Percentiles rank a stretch among this genome's conserved stretches.
phyloP scores from a whole-genome alignment of 2,888 invertebrate species.

The Dichetophora obliterata region DNA sequence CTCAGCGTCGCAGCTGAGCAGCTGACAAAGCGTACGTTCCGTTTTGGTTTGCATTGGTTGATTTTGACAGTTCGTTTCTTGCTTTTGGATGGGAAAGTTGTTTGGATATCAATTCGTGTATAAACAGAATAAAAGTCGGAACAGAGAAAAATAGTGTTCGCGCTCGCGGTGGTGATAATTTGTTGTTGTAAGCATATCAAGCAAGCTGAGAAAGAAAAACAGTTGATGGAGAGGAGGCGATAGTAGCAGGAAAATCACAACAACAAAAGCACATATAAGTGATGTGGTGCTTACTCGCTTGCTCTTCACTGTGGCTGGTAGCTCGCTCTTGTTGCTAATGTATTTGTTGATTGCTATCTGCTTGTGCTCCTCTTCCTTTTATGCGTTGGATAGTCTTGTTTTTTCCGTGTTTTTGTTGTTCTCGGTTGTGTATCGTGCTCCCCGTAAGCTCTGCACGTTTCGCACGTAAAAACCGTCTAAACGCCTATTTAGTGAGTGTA shows the following conservation, averaged over 20 bases:
- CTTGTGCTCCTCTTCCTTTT: conserved; percentile 33
- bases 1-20: conserved; percentile 1
- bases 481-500: conserved; percentile 42
- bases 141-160: conserved; percentile 48
- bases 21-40: conserved; percentile 1
- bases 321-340: conserved; percentile 27
- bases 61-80: conserved; percentile 63
- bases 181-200: conserved; percentile 52
- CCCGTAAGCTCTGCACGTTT: conserved; percentile 22
- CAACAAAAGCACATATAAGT: conserved; percentile 35
- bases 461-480: conserved; percentile 28
- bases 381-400: conserved; percentile 38
- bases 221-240: conserved; percentile 35
- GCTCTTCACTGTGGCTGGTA: conserved; percentile 24
- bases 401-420: conserved; percentile 35
- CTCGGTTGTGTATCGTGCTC: background rate
- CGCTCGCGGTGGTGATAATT: conserved; percentile 53
- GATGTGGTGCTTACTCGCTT: conserved; percentile 27
- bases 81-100: conserved; percentile 65
- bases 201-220: conserved; percentile 42
- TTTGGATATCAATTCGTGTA: conserved; percentile 50
- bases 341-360: conserved; percentile 1
- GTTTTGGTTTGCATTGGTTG: conserved; percentile 34
- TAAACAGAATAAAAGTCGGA: conserved; percentile 44
- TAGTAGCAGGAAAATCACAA: conserved; percentile 27